Evolutionary conservation across 2,797 vertebrate genomes (phyloP).

Genomic region (Phoeniculus purpureus): DNA sequence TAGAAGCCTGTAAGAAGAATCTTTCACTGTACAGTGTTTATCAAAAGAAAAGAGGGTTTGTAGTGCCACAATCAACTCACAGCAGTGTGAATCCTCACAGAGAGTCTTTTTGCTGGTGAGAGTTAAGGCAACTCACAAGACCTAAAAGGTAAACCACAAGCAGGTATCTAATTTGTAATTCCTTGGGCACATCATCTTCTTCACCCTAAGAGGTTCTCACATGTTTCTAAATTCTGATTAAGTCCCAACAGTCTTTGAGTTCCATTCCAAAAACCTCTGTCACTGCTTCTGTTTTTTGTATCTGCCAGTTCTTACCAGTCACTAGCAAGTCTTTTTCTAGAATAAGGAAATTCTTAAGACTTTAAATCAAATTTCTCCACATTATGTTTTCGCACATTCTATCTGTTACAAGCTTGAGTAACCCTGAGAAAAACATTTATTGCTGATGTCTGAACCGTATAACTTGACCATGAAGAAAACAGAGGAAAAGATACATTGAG

Average conservation of each 20-base stretch:
- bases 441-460: conserved; percentile 1
- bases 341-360: neutral
- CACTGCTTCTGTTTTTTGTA: neutral
- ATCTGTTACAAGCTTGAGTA: neutral
- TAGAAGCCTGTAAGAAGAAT: neutral
- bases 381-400: neutral
- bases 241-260: neutral
- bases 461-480: conserved; percentile 18
- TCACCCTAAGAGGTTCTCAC: neutral
- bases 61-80: neutral
- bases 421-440: conserved; percentile 20
- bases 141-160: neutral
- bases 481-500: neutral
- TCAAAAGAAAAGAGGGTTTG: neutral
- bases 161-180: neutral
- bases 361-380: conserved; percentile 35
- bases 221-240: neutral
- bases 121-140: neutral
- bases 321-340: neutral
- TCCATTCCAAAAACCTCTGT: neutral
- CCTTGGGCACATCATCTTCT: neutral
- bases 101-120: neutral
- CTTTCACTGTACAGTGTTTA: neutral
- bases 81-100: neutral
- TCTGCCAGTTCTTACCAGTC: neutral